Base-by-base conservation (phyloP, 2,113 vertebrate species). In the Sorex araneus region DNA sequence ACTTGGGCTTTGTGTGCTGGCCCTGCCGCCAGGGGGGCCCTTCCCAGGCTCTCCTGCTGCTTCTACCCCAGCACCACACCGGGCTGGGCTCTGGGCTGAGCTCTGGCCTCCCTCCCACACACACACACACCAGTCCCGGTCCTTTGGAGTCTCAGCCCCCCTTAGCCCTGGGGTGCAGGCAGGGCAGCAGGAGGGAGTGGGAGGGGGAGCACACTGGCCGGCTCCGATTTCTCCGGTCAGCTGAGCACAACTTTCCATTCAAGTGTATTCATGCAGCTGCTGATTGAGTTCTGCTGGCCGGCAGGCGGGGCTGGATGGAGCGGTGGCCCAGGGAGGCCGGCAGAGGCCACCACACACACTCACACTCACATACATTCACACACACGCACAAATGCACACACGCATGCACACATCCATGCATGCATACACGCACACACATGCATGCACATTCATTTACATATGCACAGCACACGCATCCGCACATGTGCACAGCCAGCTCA, bases 171-270 rank as follows among this genome's bases (percentile, higher is more conserved):
- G 86, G 84, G 80, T 85, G 83, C 64, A 66, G 64, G 64, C 64
- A 30, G 64, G 57, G 57, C 57, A 83, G 84, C 18, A 40, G 69
- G 64, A 92, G 79, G 63, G 88, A 84, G 85, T 15, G 10, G 80
- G 87, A 94, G 93, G 92, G 85, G 95, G 94, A 83, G 86, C 86
- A 93, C 96, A 97, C 98, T 98, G 97, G 97, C 98, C 97, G 90
- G 98, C 98, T 98, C 98, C 97, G 97, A 99, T 99, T 99, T 99
- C 98, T 97, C 98, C 98, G 98, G 98, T 99, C 99, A 99, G 98
- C 98, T 99, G 98, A 99, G 97, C 98, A 99, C 98, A 99, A 98
- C 98, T 99, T 99, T 98, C 98, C 98, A 99, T 99, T 99, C 98
- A 98, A 98, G 99, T 99, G 98, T 99, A 99, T 99, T 99, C 99